phyloP scores from a whole-genome alignment of 2,113 vertebrate genomes.

The Gallinago media region DNA sequence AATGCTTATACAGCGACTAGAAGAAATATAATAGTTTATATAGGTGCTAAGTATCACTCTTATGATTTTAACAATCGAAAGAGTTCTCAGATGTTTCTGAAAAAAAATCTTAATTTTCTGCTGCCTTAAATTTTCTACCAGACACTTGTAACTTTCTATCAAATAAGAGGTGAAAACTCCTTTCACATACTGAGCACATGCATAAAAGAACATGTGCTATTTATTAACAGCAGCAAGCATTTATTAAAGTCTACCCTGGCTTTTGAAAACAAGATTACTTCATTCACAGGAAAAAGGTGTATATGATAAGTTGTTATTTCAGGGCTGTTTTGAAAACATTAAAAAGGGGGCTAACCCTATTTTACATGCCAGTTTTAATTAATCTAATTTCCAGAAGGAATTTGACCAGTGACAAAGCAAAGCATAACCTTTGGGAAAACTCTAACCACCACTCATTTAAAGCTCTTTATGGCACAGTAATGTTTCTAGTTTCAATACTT shows the following conservation, averaged over 20 bases:
- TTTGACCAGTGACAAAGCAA: background rate
- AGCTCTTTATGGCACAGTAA: background rate
- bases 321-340: slow-evolving; percentile 15
- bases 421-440: background rate
- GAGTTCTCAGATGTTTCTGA: background rate
- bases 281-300: slow-evolving; percentile 8
- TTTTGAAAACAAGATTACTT: slow-evolving; percentile 47
- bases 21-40: background rate
- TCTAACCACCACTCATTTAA: background rate
- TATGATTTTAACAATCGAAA: background rate
- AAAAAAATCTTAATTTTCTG: background rate
- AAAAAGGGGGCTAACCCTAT: background rate
- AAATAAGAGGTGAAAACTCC: background rate
- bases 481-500: background rate
- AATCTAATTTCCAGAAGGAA: slow-evolving; percentile 1
- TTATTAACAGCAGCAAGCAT: slow-evolving; percentile 28
- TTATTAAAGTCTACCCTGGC: slow-evolving; percentile 34
- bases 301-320: slow-evolving; percentile 19
- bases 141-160: background rate
- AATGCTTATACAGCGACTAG: background rate
- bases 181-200: background rate
- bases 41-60: background rate
- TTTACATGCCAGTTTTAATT: slow-evolving; percentile 22
- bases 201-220: slow-evolving; percentile 21
- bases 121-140: background rate